phyloP scores from a whole-genome alignment of 2,888 invertebrate genomes.

The Empis livida region DNA sequence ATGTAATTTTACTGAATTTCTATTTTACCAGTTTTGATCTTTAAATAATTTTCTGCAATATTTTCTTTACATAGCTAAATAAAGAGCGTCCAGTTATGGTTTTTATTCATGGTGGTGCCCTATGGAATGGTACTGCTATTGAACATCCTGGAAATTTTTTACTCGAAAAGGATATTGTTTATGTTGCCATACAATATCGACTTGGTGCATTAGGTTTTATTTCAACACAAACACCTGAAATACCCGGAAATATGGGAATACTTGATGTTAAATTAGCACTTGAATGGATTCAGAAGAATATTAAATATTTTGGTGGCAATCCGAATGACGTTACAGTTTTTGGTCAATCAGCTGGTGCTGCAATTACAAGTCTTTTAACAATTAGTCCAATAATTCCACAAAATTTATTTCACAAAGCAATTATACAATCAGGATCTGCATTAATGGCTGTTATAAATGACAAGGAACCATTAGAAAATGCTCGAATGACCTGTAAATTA shows the following conservation, averaged over 20 bases:
- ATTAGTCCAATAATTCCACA: constrained; percentile 31
- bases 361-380: constrained; percentile 35
- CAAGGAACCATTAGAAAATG: constrained; percentile 26
- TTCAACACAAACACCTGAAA: constrained; percentile 35
- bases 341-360: constrained; percentile 42
- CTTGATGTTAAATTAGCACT: constrained; percentile 39
- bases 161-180: constrained; percentile 37
- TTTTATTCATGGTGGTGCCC: constrained; percentile 34
- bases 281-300: constrained; percentile 40
- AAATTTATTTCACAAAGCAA: constrained; percentile 36
- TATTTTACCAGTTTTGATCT: background rate
- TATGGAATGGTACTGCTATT: constrained; percentile 32
- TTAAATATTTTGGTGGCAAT: constrained; percentile 40
- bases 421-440: constrained; percentile 41
- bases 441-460: constrained; percentile 38
- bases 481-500: constrained; percentile 22
- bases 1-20: constrained; percentile 18
- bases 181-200: constrained; percentile 39
- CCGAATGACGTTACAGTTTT: constrained; percentile 37
- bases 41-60: background rate
- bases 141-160: constrained; percentile 33
- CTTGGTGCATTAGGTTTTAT: constrained; percentile 41
- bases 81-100: constrained; percentile 34
- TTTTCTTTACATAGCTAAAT: constrained; percentile 14
- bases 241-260: constrained; percentile 43